phyloP scores from a whole-genome alignment of 1,140 invertebrate genomes.

The Heliothis subflexa region DNA sequence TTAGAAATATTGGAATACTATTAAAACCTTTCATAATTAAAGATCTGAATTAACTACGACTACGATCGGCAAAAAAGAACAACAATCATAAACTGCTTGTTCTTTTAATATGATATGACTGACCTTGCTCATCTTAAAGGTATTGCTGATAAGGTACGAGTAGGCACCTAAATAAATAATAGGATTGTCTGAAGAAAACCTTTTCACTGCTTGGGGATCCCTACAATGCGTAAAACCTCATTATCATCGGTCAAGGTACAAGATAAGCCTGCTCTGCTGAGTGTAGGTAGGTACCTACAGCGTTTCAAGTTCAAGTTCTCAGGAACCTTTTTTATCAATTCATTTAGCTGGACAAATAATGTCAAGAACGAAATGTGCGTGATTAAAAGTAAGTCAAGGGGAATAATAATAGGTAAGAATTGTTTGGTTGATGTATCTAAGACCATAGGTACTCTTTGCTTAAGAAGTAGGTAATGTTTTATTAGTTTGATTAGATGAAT shows the following conservation, averaged over 20 bases:
- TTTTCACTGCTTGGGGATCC: background rate
- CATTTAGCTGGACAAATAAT: background rate
- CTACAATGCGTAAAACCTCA: background rate
- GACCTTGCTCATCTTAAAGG: constrained; percentile 26
- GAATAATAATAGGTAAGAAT: background rate
- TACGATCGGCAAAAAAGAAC: constrained; percentile 11
- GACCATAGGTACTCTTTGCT: too few relatives aligned
- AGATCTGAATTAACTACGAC: background rate
- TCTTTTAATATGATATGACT: constrained; percentile 18
- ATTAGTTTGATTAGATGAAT: too few relatives aligned
- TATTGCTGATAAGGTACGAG: constrained; percentile 18
- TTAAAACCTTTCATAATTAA: constrained; percentile 15
- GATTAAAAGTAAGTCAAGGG: constrained; percentile 25
- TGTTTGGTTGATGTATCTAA: too few relatives aligned
- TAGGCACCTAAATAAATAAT: constrained; percentile 6
- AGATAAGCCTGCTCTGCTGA: background rate
- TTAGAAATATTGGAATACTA: background rate
- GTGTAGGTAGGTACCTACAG: background rate
- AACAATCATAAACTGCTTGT: constrained; percentile 16
- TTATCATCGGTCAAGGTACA: constrained; percentile 18
- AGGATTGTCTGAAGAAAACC: constrained; percentile 15
- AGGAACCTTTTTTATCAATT: background rate
- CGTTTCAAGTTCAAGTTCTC: background rate
- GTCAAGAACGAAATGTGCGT: constrained; percentile 2
- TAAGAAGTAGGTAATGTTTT: too few relatives aligned